Conservation (phyloP, 2,888 invertebrate species). For the Steinernema scapterisci region DNA sequence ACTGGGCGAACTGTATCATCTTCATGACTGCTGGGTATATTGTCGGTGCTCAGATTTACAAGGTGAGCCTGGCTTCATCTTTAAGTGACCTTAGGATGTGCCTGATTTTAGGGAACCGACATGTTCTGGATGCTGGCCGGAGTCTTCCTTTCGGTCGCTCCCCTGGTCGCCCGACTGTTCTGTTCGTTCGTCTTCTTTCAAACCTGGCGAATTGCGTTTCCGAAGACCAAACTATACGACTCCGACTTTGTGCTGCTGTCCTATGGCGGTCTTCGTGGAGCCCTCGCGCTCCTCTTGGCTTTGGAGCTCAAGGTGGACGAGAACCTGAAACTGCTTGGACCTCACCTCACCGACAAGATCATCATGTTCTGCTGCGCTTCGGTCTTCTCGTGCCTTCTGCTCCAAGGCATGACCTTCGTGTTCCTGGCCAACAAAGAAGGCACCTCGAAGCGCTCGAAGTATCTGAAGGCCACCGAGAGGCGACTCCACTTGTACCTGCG, state of each 20-base stretch:
- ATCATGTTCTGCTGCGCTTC: conserved; percentile 38
- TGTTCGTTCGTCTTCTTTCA: conserved; percentile 36
- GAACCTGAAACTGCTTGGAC: conserved; percentile 1
- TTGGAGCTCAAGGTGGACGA: conserved; percentile 69
- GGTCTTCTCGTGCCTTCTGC: conserved; percentile 39
- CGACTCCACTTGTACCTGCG: background rate
- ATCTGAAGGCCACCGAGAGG: conserved; percentile 7
- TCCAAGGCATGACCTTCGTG: conserved; percentile 42
- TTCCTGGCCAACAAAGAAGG: conserved; percentile 39
- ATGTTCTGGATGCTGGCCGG: conserved; percentile 36
- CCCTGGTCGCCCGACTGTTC: conserved; percentile 36
- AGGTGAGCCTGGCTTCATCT: too few species aligned
- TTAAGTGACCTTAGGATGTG: background rate
- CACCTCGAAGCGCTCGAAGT: conserved; percentile 37
- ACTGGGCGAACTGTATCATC: conserved; percentile 73
- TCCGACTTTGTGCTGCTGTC: conserved; percentile 71
- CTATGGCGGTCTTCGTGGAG: conserved; percentile 75
- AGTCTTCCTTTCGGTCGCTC: conserved; percentile 30
- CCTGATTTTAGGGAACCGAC: conserved; percentile 30
- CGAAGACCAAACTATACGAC: conserved; percentile 7
- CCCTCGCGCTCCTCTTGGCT: conserved; percentile 74
- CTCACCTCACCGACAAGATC: background rate
- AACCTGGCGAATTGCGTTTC: background rate
- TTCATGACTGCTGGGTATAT: conserved; percentile 73
- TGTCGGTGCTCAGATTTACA: conserved; percentile 7